Base-by-base conservation (phyloP, 2,797 vertebrate species). In the Tachyglossus aculeatus region DNA sequence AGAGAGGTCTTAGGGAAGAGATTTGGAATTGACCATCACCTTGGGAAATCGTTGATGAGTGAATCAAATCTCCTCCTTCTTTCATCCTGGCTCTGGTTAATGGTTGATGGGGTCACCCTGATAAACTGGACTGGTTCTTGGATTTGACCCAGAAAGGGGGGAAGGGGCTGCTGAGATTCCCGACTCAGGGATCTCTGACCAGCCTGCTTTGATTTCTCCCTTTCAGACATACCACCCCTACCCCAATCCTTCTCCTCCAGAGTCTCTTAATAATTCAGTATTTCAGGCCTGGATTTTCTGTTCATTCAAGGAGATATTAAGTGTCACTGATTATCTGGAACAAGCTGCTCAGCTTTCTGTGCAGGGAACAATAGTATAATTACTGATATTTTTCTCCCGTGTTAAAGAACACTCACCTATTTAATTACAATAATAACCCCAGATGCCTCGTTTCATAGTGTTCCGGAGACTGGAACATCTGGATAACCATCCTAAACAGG, bases 271-370 rank as follows among this genome's bases (percentile, higher is more conserved):
- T 78, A 77, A 71, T 73, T 74, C 37, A 79, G 40, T 0, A 1
- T 27, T 79, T 36, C 22, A 50, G 74, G 86, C 73, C 72, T 75
- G 78, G 80, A 77, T 81, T 63, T 52, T 59, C 3, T 7, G 44
- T 73, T 70, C 59, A 43, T 72, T 76, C 52, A n/a, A 64, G 33
- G 25, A 31, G 22, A 22, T 25, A 50, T 64, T 61, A 68, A 21
- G 57, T 3, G 25, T 66, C 50, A 60, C 57, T 77, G 69, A 58
- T 15, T 72, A 29, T 24, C 50, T 51, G 45, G 53, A 6, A 13
- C 15, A 31, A 55, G 48, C 24, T 22, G 66, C 15, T 31, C 7
- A 40, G 5, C 16, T 5, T 58, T 36, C 38, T 41, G 34, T 19
- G 31, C 11, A 34, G 43, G 40, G 39, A 64, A 29, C 43, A 48